phyloP scores from a whole-genome alignment of 2,797 vertebrate species.

The Melanotaenia trifasciata region DNA sequence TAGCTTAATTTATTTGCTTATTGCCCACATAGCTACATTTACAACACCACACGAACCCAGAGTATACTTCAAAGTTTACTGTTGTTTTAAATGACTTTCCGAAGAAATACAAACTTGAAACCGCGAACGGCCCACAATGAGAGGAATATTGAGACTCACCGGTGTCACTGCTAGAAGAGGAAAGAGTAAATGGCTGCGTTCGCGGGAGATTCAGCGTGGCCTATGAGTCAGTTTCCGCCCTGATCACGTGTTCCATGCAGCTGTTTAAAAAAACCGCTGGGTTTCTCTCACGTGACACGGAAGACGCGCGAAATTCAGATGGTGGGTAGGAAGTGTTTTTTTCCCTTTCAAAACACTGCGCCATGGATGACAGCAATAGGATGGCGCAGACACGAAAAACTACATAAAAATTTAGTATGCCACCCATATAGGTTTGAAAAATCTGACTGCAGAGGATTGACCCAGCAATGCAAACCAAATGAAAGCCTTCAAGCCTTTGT shows the following conservation, averaged over 20 bases:
- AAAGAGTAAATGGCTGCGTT: slow-evolving; percentile 87
- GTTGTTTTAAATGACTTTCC: not conserved
- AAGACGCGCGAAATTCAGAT: no score
- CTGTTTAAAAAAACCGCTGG: slow-evolving; percentile 17
- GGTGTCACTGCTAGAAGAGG: slow-evolving; percentile 71
- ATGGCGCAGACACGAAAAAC: no score
- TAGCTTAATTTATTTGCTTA: slow-evolving; percentile 16
- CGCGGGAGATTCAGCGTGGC: slow-evolving; percentile 84
- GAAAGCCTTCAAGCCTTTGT: no score
- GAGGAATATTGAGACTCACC: slow-evolving; percentile 68
- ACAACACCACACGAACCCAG: rapidly evolving
- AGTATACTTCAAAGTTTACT: rapidly evolving
- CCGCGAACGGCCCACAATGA: not conserved
- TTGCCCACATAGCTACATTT: not conserved
- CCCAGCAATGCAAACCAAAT: no score
- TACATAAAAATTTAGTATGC: no score
- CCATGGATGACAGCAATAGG: no score
- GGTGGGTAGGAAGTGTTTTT: no score
- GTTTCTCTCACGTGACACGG: no score
- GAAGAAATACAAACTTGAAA: slow-evolving; percentile 8
- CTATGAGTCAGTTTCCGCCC: slow-evolving; percentile 85
- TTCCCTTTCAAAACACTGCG: no score
- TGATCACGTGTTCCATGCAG: slow-evolving; percentile 78
- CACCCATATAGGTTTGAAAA: no score
- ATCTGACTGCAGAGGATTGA: no score